Evolutionary conservation across 2,888 invertebrate species (phyloP).

Genomic region (Drosophila monieri): DNA sequence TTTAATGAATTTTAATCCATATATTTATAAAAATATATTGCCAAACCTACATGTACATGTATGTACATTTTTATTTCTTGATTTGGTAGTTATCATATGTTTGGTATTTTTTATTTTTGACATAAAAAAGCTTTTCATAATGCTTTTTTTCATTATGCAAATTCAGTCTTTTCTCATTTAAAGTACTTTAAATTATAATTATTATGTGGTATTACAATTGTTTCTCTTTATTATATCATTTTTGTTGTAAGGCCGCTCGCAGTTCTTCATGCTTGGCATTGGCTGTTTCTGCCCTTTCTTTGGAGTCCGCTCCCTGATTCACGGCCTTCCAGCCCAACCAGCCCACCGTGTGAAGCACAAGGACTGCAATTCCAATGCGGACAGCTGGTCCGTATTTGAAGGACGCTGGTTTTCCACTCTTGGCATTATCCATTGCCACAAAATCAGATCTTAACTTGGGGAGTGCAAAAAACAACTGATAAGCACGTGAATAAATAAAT

Average conservation of each 20-base stretch:
- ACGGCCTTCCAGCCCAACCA: constrained; percentile 68
- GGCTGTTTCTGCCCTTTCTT: constrained; percentile 12
- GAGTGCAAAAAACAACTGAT: constrained; percentile 17
- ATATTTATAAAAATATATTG: background rate
- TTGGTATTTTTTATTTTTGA: background rate
- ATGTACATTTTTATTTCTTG: background rate
- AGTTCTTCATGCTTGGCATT: constrained; percentile 56
- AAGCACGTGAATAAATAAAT: constrained; percentile 20
- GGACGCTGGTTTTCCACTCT: constrained; percentile 6
- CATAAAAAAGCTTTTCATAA: background rate
- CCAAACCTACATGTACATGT: too few species aligned
- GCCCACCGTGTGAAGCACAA: constrained; percentile 63
- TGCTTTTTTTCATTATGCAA: background rate
- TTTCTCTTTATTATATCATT: constrained; percentile 11
- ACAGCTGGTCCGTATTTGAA: constrained; percentile 56
- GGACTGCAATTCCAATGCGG: constrained; percentile 68
- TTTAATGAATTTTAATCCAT: background rate
- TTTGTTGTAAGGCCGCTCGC: constrained; percentile 42
- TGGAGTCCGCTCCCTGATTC: constrained; percentile 30
- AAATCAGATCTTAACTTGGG: constrained; percentile 14
- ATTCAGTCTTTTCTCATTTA: background rate
- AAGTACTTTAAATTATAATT: background rate
- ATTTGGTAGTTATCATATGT: background rate
- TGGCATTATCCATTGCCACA: constrained; percentile 47
- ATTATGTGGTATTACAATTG: constrained; percentile 3